Percentiles rank a stretch among this genome's conserved stretches.
Conservation (phyloP, 2,113 vertebrate genomes). For the Rhea pennata region DNA sequence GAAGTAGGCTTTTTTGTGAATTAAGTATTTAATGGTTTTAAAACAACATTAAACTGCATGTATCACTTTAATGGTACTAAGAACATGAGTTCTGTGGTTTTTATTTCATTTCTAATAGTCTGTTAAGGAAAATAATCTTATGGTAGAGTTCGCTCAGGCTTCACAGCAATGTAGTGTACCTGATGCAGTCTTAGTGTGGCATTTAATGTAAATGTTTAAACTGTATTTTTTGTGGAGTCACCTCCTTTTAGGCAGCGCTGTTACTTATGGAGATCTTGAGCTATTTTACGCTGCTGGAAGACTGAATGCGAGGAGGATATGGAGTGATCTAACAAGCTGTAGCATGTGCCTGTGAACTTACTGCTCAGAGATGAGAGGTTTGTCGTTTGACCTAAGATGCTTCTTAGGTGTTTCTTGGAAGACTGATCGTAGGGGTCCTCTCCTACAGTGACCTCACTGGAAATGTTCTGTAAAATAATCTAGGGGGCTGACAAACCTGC, state of each 20-base stretch:
- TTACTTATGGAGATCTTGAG: neutral
- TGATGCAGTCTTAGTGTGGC: neutral
- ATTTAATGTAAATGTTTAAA: neutral
- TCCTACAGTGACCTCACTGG: neutral
- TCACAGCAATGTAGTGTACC: accelerated
- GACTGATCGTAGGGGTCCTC: neutral
- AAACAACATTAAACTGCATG: neutral
- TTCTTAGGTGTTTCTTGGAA: neutral
- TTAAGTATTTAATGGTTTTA: neutral
- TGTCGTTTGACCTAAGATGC: accelerated
- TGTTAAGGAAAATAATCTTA: neutral
- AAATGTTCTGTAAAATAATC: neutral
- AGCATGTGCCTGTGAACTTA: accelerated
- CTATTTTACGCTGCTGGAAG: neutral
- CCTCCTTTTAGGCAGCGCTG: neutral
- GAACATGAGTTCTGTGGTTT: neutral
- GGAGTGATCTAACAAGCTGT: neutral
- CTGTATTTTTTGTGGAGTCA: neutral
- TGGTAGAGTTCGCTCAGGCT: neutral
- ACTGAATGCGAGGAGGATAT: neutral
- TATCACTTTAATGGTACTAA: neutral
- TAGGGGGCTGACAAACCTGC: neutral
- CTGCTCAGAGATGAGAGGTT: neutral
- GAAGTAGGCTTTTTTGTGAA: neutral
- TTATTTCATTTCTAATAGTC: neutral